Base-by-base conservation (phyloP, 2,113 vertebrate species). In the Sarotherodon lohbergeri region DNA sequence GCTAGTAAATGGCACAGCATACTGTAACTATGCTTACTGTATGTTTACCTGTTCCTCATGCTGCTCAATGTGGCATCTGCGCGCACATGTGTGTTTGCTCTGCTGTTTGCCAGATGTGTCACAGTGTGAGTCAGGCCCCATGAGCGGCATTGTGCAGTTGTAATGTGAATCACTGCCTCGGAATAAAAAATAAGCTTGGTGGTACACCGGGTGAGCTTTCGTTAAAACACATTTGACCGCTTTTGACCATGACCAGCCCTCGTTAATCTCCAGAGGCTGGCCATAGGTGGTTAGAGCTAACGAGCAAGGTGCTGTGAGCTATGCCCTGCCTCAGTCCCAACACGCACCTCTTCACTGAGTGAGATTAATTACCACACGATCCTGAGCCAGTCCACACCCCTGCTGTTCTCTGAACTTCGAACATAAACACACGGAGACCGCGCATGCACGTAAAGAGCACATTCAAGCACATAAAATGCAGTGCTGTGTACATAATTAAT, bases 251-350 rank as follows among this genome's bases (percentile, higher is more conserved):
- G 88, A 86, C 88, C 83, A 34, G 89, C 84, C 86, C 81, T 48
- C 41, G 87, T 88, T 93, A 86, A 86, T 94, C 95, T 94, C 93
- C 86, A 52, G 93, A 89, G 94, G 86, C 80, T 46, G 81, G 61
- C 90, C 90, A 90, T 82, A 92, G 95, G 93, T 91, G 90, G 80
- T 86, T 85, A 78, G 83, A 91, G 90, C 93, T 94, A 95, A 95
- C 92, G 82, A 95, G 90, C 89, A 84, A 90, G 92, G 93, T 89
- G 92, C 86, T 56, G 61, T 36, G 93, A 93, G 93, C 91, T 91
- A 81, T 91, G 92, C 86, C 91, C 92, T 88, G 95, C 91, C 89
- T 84, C 88, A 52, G 86, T 94, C 93, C 93, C 92, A 94, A 92
- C 92, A 94, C 89, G 93, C 92, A 94, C 90, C 87, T 92, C 87